phyloP scores from a whole-genome alignment of 2,888 invertebrate species.

The Xestoiulus laeticollis region DNA sequence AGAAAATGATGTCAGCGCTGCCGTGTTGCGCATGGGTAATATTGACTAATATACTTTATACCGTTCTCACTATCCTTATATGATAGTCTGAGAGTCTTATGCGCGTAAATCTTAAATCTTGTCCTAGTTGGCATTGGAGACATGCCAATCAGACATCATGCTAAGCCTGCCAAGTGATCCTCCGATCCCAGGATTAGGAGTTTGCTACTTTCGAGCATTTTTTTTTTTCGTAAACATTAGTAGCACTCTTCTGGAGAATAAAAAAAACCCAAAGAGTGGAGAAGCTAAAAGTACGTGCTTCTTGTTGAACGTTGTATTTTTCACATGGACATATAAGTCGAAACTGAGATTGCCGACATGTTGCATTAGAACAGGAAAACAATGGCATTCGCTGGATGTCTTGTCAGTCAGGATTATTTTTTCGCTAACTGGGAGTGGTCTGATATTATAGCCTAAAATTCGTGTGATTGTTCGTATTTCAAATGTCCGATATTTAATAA shows the following conservation, averaged over 20 bases:
- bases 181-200: constrained; percentile 37
- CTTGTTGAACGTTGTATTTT: background rate
- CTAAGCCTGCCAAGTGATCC: constrained; percentile 37
- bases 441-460: background rate
- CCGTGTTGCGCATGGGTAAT: constrained; percentile 34
- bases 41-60: constrained; percentile 34
- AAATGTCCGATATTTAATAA: background rate
- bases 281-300: background rate
- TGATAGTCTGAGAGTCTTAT: constrained; percentile 33
- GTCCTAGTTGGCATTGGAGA: constrained; percentile 33
- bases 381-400: constrained; percentile 23
- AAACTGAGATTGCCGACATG: constrained; percentile 32
- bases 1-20: constrained; percentile 9
- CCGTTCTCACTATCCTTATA: constrained; percentile 32
- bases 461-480: background rate
- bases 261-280: background rate
- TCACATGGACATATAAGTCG: constrained; percentile 18
- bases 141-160: constrained; percentile 37
- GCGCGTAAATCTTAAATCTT: constrained; percentile 23
- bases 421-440: constrained; percentile 2
- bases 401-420: constrained; percentile 9
- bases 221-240: background rate
- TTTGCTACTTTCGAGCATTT: constrained; percentile 21
- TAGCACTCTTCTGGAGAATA: constrained; percentile 6
- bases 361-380: constrained; percentile 18